phyloP scores from a whole-genome alignment of 2,113 vertebrate species.

The Tetrao urogallus region DNA sequence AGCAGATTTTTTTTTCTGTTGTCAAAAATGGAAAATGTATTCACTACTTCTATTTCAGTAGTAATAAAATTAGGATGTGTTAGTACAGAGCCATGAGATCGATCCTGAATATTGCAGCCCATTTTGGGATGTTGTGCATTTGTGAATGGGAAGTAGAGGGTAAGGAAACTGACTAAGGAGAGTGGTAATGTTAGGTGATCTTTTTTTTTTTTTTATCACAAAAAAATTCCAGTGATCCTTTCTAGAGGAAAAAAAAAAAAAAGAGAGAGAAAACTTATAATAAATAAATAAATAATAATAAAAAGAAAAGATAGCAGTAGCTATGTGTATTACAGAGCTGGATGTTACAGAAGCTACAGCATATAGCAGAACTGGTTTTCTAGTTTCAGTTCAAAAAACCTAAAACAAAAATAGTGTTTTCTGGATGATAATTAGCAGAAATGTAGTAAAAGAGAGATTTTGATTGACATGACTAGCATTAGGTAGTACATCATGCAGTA shows the following conservation, averaged over 20 bases:
- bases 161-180: neutral
- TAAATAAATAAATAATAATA: no score
- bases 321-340: neutral
- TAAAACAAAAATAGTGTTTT: neutral
- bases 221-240: neutral
- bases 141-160: neutral
- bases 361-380: neutral
- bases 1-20: neutral
- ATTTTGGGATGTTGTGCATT: neutral
- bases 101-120: neutral
- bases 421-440: neutral
- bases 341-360: neutral
- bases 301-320: neutral
- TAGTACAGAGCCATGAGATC: neutral
- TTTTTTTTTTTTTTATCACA: neutral
- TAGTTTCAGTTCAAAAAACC: neutral
- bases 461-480: neutral
- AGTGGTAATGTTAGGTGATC: neutral
- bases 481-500: neutral
- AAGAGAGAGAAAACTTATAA: neutral
- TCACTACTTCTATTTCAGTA: neutral
- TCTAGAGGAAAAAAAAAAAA: neutral
- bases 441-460: neutral
- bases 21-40: neutral
- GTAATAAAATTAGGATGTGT: neutral